Evolutionary conservation across 2,888 invertebrate genomes (phyloP), one percentile per base, ranked within the genome.

Genomic region (Trypoxylon attenuatum): DNA sequence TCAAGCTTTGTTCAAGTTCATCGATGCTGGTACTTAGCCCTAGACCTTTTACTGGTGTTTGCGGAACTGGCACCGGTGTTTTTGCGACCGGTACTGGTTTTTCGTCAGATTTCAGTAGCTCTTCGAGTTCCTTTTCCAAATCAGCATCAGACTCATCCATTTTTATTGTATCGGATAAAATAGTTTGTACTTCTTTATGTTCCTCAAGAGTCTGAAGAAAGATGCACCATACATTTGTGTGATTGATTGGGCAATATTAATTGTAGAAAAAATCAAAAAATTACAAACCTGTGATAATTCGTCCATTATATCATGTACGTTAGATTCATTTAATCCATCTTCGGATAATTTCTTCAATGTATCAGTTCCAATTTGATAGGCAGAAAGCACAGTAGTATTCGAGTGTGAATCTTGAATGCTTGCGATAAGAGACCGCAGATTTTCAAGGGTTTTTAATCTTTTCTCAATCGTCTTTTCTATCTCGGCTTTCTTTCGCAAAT

Each of bases 281-380:
- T 13, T 16, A 22, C 55, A 82, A 79, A 93, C 93, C 78, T 94
- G 94, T 78, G 91, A 90, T 49, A 95, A 87, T 73, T 94, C 91
- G 41, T 92, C 90, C 89, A 95, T 91, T 0, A 94, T 91, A 72
- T 94, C 91, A 73, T 90, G 90, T 0, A 93, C 93, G 2, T 89
- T 88, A 50, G 93, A 92, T 76, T 93, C 92, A n/a, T 90, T 90
- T 0, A 94, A 82, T 0, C 91, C 92, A 1, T 89, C 89, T 2
- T 90, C 90, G 47, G 91, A 90, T 76, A 93, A 90, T 1, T 88
- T 88, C 78, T 93, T 92, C 82, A 95, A 88, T 0, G 94, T 91
- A 69, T 91, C 88, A 0, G 92, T 88, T 0, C 93, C 94, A 52
- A 90, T 89, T 84, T 93, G 93, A 81, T 89, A 92, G 0, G 91